phyloP scores from a whole-genome alignment of 2,888 invertebrate genomes.

The Cotesia congregata region DNA sequence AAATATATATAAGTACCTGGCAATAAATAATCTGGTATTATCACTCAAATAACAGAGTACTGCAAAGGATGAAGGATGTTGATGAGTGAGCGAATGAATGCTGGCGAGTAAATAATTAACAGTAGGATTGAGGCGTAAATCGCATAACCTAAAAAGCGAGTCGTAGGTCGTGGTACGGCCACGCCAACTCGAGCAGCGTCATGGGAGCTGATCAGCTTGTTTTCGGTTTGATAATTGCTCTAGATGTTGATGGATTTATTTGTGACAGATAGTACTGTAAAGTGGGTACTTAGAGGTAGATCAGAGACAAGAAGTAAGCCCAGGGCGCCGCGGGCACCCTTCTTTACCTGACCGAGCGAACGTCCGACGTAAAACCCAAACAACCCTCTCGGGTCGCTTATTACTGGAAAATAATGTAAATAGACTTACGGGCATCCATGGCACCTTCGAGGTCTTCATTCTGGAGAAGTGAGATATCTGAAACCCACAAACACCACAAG shows the following conservation, averaged over 20 bases:
- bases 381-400: slow-evolving; percentile 44
- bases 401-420: slow-evolving; percentile 48
- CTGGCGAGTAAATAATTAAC: too few relatives aligned
- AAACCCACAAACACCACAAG: slow-evolving; percentile 68
- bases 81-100: too few relatives aligned
- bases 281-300: too few relatives aligned
- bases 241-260: too few relatives aligned
- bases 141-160: slow-evolving; percentile 45
- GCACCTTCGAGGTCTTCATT: slow-evolving; percentile 62
- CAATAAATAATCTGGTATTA: too few relatives aligned
- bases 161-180: slow-evolving; percentile 40
- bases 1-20: too few relatives aligned
- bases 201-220: background rate
- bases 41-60: too few relatives aligned
- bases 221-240: slow-evolving; percentile 19
- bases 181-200: slow-evolving; percentile 33
- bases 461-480: slow-evolving; percentile 67
- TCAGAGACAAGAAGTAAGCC: slow-evolving; percentile 8
- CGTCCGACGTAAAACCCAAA: slow-evolving; percentile 32
- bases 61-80: too few relatives aligned
- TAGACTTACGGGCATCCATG: slow-evolving; percentile 63
- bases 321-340: slow-evolving; percentile 32
- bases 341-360: slow-evolving; percentile 7
- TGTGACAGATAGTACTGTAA: too few relatives aligned
- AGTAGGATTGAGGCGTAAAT: background rate